phyloP scores from a whole-genome alignment of 2,888 invertebrate genomes.

The Drosophila meridionalis region DNA sequence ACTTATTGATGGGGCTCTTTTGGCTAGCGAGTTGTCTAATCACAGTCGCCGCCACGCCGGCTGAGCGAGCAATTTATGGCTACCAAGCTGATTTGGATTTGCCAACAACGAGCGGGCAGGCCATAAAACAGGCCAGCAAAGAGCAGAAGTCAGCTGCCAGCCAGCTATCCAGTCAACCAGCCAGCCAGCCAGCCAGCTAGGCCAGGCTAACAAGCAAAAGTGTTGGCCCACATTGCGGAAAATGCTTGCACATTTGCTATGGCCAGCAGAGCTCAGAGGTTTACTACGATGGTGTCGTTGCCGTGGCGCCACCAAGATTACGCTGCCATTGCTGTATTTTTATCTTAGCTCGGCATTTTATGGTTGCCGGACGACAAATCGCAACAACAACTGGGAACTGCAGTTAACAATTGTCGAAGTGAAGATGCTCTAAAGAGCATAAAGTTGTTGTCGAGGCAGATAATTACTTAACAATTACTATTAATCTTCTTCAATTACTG shows the following conservation, averaged over 20 bases:
- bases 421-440: constrained; percentile 43
- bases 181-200: constrained; percentile 10
- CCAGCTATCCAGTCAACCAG: background rate
- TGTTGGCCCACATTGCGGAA: constrained; percentile 57
- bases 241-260: constrained; percentile 49
- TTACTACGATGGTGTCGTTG: constrained; percentile 52
- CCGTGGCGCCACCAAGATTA: constrained; percentile 71
- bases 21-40: constrained; percentile 68
- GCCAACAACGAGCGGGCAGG: constrained; percentile 18
- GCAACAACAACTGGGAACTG: constrained; percentile 40
- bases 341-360: constrained; percentile 70
- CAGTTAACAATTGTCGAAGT: constrained; percentile 11
- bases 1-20: constrained; percentile 60
- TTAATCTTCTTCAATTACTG: background rate
- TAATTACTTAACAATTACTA: background rate
- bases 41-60: constrained; percentile 46
- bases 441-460: background rate
- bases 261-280: constrained; percentile 39
- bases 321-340: constrained; percentile 65
- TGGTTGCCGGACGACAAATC: constrained; percentile 51
- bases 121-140: constrained; percentile 54
- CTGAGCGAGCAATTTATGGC: constrained; percentile 61
- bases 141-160: constrained; percentile 50
- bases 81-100: constrained; percentile 61
- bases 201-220: constrained; percentile 70